Evolutionary conservation across 2,888 invertebrate species (phyloP).

Genomic region (Stenurella melanura): DNA sequence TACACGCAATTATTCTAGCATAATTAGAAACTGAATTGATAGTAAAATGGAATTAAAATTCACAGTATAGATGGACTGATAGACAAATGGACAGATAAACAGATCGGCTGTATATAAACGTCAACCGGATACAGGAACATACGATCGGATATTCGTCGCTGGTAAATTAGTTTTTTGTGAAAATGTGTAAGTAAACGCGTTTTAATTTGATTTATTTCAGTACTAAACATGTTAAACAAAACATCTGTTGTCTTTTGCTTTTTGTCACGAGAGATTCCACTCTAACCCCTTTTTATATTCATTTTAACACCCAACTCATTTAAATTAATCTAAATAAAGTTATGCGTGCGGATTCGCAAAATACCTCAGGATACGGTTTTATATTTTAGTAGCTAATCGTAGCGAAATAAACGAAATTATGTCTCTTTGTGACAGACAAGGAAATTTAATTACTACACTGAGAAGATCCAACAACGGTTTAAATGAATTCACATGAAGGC

Average conservation of each 20-base stretch:
- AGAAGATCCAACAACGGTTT: constrained; percentile 53
- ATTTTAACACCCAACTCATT: neutral
- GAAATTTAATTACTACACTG: constrained; percentile 58
- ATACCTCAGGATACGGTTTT: neutral
- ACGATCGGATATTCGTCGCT: no score
- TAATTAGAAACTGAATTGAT: no score
- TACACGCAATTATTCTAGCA: no score
- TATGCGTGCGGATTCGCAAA: neutral
- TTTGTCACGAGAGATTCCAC: neutral
- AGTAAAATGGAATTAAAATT: no score
- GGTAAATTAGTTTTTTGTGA: no score
- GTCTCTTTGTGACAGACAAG: constrained; percentile 39
- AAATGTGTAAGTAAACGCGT: no score
- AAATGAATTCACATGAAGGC: constrained; percentile 55
- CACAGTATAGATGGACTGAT: no score
- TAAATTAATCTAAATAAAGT: neutral
- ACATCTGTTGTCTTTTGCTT: neutral
- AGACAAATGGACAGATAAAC: no score
- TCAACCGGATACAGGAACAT: no score
- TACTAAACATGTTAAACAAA: neutral
- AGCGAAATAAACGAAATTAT: constrained; percentile 35
- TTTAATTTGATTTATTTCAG: no score
- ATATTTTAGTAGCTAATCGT: constrained; percentile 10
- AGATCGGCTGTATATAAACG: no score
- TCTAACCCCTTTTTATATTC: neutral